Conservation (phyloP, 2,888 invertebrate species). For the Monopis laevigella region DNA sequence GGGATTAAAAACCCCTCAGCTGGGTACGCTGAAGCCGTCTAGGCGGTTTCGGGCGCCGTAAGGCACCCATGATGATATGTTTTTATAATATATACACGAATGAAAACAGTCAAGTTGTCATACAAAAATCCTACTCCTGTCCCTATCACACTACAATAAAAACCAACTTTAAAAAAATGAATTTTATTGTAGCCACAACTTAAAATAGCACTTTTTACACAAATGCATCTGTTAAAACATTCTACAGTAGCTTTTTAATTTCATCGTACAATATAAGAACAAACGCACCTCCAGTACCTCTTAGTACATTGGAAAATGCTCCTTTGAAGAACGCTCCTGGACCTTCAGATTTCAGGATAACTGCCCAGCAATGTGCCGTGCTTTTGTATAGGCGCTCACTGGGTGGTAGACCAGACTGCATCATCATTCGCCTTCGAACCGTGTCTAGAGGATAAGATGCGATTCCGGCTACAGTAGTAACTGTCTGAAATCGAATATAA, state of each 20-base stretch:
- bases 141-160: no score
- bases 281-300: constrained; percentile 93
- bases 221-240: no score
- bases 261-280: constrained; percentile 91
- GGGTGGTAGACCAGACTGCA: constrained; percentile 89
- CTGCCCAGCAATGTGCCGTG: constrained; percentile 89
- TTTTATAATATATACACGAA: no score
- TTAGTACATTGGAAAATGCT: constrained; percentile 90
- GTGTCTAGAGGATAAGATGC: constrained; percentile 97
- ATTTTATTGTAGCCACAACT: no score
- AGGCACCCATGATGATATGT: no score
- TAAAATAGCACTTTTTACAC: no score
- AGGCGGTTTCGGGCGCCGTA: no score
- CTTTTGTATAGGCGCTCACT: constrained; percentile 86
- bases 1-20: no score
- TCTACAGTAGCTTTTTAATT: constrained; percentile 72
- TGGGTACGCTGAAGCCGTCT: no score
- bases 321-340: constrained; percentile 92
- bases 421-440: constrained; percentile 96
- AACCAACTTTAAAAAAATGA: no score
- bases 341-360: constrained; percentile 85
- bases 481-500: constrained; percentile 66
- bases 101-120: no score
- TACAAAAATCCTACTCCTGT: no score
- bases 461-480: constrained; percentile 82